Evolutionary conservation across 2,797 vertebrate genomes (phyloP), one percentile per base, ranked within the genome.

Genomic region (Chelmon rostratus): DNA sequence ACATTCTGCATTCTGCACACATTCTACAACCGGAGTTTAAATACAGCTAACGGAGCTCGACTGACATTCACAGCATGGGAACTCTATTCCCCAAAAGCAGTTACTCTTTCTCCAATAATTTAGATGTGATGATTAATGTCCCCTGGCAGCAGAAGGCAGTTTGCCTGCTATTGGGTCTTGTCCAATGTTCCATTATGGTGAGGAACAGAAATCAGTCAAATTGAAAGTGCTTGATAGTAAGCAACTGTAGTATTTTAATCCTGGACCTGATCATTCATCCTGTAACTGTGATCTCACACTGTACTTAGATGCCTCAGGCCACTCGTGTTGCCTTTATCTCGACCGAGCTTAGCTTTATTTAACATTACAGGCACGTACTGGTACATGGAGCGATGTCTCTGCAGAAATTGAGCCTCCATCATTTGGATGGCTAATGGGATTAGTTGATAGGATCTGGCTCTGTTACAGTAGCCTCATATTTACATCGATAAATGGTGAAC

Each of bases 131-230:
- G 77, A 87, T 89, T 71, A 83, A 89, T 78, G 68, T 78, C 58
- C 44, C 21, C 63, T 84, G 89, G 80, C 86, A 85, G 81, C 65
- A 67, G 79, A 54, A 79, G 63, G 76, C 64, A 68, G 47, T 81
- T 63, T 75, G 61, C 31, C 62, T 53, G 46, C 70, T 54, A 15
- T 72, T 92, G 88, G 90, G 67, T 70, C 54, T 49, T 16, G 67
- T 87, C 85, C 90, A 90, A 33, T 12, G 44, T 79, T 81, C 79
- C 77, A 79, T 84, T 82, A 84, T 68, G 19, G 56, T 0, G 70
- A 83, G 78, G 73, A 84, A 83, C 77, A 85, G 78, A 79, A 81
- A 79, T 87, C 78, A 73, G 64, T 89, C 84, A 79, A 81, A 86
- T 16, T 81, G 76, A 86, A 89, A 86, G 68, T 52, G 69, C 74